Evolutionary conservation across 2,797 vertebrate species (phyloP), one percentile per base, ranked within the genome.

Genomic region (Amniataba percoides): DNA sequence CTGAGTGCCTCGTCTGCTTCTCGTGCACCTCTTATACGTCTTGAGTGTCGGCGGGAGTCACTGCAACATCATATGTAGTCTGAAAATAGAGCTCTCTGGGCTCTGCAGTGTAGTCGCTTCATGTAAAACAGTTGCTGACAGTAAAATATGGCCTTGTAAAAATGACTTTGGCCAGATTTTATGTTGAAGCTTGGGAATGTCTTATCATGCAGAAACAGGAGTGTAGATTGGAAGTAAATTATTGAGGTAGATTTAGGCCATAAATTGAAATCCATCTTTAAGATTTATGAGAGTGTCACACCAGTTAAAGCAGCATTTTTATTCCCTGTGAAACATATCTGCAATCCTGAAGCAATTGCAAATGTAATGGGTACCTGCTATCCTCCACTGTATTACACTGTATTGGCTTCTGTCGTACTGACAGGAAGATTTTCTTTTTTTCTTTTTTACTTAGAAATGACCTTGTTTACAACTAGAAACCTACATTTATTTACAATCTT

Each of bases 151-250:
- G 61, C 53, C 60, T 42, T 5, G 45, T 58, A 31, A 71, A 78
- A 88, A 87, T 73, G 65, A 82, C 66, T 83, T 58, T 66, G 70
- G 73, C 52, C 63, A 48, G 52, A 72, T 77, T 76, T 82, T 71
- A 77, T 64, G 71, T 77, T 46, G 58, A 66, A 77, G 62, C 77
- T 42, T 13, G 64, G 65, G 49, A 62, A 65, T 51, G 71, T 56
- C 79, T 88, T 91, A 91, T 91, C 90, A 51, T 61, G 62, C 80
- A 84, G 87, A 81, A 88, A 83, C 87, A 89, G 86, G 43, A 63
- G 56, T 60, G 64, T 53, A 85, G 86, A 87, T 92, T 86, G 83
- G 34, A 62, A 63, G 71, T 84, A 89, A 89, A 84, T 90, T 66
- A 90, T 77, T 78, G 46, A 77, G 66, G 73, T 82, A 62, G 72